Percentiles rank a stretch among this genome's conserved stretches.
phyloP scores from a whole-genome alignment of 92 coral and sea anemone genomes.

The Palythoa grandis region DNA sequence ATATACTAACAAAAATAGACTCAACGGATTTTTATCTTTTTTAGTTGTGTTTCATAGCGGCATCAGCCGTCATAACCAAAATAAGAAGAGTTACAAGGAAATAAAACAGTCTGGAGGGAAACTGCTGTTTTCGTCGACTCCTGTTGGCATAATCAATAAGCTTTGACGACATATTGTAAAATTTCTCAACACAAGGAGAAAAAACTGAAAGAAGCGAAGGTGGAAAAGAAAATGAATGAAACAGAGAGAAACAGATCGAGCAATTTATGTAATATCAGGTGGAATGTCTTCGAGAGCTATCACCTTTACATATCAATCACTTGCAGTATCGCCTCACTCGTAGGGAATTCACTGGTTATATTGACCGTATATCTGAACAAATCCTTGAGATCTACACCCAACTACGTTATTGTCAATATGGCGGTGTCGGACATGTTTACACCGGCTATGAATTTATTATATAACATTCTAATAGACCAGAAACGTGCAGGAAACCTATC shows the following conservation, averaged over 20 bases:
- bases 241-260: not conserved
- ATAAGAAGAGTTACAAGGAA: not conserved
- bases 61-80: no score
- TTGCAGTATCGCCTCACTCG: slow-evolving; percentile 28
- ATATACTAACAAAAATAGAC: no score
- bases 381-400: slow-evolving; percentile 28
- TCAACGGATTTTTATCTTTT: no score
- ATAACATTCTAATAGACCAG: slow-evolving; percentile 23
- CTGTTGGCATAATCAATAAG: not conserved
- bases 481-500: slow-evolving; percentile 20
- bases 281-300: not conserved
- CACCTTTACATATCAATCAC: slow-evolving; percentile 31
- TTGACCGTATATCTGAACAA: slow-evolving; percentile 35
- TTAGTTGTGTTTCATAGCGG: no score
- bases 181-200: not conserved
- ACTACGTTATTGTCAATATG: slow-evolving; percentile 41
- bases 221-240: slow-evolving; percentile 2
- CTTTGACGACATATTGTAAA: not conserved
- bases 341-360: slow-evolving; percentile 38
- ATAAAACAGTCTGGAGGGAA: not conserved
- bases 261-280: not conserved
- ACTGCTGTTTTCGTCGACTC: not conserved
- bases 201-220: not conserved
- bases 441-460: slow-evolving; percentile 9
- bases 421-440: slow-evolving; percentile 29